Base-by-base conservation (phyloP, 1,140 invertebrate genomes). In the Drosophila persimilis region DNA sequence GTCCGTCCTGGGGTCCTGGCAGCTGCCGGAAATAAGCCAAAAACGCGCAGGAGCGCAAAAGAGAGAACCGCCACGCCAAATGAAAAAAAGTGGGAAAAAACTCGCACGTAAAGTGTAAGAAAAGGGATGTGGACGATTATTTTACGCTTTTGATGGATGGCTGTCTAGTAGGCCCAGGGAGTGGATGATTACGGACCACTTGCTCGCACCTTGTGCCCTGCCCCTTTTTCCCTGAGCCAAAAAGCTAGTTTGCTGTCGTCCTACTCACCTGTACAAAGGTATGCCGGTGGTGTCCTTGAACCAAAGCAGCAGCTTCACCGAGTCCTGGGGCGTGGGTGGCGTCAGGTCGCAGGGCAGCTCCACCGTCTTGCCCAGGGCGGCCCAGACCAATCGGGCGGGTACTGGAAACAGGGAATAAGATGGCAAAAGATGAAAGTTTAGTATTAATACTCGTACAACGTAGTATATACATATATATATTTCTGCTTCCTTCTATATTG, bases 321-420 rank as follows among this genome's bases (percentile, higher is more conserved):
- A 94, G 78, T 97, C 96, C 64, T 94, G 93, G 2, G 94, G 92
- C 35, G 93, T 92, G 6, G 95, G 94, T 3, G 96, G 94, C 9
- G 95, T 96, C 41, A 97, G 93, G 91, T 97, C 95, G 92, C 96
- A 97, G 0, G 96, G 96, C 74, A 97, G 90, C 61, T 96, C 94
- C 6, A 95, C 95, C 80, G 94, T 93, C 26, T 94, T 94, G 17
- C 95, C 96, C 52, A 95, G 93, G 22, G 95, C 93, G 6, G 95
- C 95, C 95, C 95, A 96, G 15, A 97, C 93, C 55, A 94, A 91
- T 64, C 94, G 93, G 39, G 93, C 93, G 50, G 94, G 93, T 77
- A 94, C 95, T 95, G 92, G 17, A 86, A 56, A 9, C 72, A 29
- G 46, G 13, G 26, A 22, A 56, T 11, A 52, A 22, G 39, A 22